Percentiles rank a stretch among this genome's conserved stretches.
phyloP scores from a whole-genome alignment of 2,113 vertebrate genomes.

The Redunca redunca region DNA sequence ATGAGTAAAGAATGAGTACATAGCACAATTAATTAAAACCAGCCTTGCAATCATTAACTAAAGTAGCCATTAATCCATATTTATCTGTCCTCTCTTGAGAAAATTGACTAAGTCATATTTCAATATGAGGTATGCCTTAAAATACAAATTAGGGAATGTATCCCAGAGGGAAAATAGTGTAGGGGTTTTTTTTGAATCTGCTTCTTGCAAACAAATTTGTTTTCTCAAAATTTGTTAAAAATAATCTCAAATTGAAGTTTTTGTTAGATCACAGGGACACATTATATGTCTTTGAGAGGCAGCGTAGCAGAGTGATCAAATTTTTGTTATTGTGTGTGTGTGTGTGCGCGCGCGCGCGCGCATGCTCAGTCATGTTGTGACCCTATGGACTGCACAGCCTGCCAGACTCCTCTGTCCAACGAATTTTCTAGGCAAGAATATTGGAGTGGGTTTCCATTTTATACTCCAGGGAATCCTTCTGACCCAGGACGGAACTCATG shows the following conservation, averaged over 20 bases:
- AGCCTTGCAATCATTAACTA: constrained; percentile 72
- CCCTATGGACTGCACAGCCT: not conserved
- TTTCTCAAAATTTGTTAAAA: constrained; percentile 74
- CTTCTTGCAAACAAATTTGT: constrained; percentile 66
- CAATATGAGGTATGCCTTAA: constrained; percentile 66
- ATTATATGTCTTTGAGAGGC: not conserved
- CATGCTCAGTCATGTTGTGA: not conserved
- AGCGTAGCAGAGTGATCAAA: not conserved
- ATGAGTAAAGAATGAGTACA: constrained; percentile 70
- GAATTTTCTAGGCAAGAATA: not conserved
- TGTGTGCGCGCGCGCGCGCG: accelerated
- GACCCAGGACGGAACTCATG: not conserved
- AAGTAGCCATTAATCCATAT: constrained; percentile 73
- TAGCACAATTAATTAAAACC: constrained; percentile 77
- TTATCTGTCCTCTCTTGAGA: constrained; percentile 74
- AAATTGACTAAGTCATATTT: constrained; percentile 76
- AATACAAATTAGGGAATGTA: constrained; percentile 32
- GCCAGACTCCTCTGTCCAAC: not conserved
- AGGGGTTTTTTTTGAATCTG: constrained; percentile 1
- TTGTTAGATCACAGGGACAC: not conserved
- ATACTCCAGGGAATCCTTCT: not conserved
- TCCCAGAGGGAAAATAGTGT: not conserved
- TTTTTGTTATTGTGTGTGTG: not conserved
- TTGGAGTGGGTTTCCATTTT: not conserved
- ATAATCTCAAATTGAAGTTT: constrained; percentile 22